A percentile compares a stretch with the other conserved stretches of the same genome.
Conservation (phyloP, 1,140 invertebrate species). For the Andricus grossulariae region DNA sequence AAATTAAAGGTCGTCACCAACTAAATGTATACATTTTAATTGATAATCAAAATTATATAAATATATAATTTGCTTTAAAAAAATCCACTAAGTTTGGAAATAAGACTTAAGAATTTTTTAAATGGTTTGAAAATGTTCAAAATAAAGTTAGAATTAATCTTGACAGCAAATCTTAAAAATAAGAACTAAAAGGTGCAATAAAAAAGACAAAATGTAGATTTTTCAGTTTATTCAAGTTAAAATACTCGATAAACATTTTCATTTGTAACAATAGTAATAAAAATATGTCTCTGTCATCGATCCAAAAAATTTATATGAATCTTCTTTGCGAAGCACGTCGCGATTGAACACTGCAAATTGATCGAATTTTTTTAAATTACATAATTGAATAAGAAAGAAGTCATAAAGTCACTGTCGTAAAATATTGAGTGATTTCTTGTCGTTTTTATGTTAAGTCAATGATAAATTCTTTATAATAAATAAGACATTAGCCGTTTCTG, state of each 20-base stretch:
- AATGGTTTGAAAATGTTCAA: too few relatives aligned
- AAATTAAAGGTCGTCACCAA: too few relatives aligned
- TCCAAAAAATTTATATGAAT: constrained; percentile 37
- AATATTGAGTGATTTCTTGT: constrained; percentile 2
- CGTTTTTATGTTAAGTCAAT: constrained; percentile 23
- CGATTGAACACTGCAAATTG: constrained; percentile 30
- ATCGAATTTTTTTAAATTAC: constrained; percentile 21
- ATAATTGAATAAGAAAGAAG: too few relatives aligned
- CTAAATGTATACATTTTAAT: too few relatives aligned
- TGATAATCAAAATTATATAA: too few relatives aligned
- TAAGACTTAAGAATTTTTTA: too few relatives aligned
- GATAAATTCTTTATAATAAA: constrained; percentile 32
- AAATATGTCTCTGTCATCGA: constrained; percentile 56
- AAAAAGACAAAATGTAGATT: background rate
- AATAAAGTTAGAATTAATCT: too few relatives aligned
- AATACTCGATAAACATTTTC: constrained; percentile 40
- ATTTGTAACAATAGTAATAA: constrained; percentile 54
- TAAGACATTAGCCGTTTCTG: constrained; percentile 21
- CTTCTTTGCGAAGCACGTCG: constrained; percentile 33
- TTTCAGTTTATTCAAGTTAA: constrained; percentile 46
- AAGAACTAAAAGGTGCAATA: background rate
- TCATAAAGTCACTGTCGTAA: too few relatives aligned
- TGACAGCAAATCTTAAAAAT: background rate
- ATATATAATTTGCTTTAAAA: too few relatives aligned
- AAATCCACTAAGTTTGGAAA: too few relatives aligned